Conservation (phyloP, 2,113 vertebrate genomes). For the Laticauda colubrina region DNA sequence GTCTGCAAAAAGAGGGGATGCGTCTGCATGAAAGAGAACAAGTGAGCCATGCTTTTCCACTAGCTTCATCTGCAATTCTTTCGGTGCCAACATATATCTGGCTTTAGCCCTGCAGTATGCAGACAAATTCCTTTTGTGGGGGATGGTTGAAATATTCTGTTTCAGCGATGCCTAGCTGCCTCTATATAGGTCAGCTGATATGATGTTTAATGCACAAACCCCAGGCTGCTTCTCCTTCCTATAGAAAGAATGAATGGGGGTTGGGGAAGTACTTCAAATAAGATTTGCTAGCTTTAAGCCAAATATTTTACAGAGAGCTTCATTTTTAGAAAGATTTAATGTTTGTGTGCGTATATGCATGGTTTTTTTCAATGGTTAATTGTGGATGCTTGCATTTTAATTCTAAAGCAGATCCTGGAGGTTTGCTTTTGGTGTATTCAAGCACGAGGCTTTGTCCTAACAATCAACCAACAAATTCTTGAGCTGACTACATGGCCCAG, state of each 20-base stretch:
- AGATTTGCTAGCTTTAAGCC: background rate
- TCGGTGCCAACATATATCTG: background rate
- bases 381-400: background rate
- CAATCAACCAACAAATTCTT: background rate
- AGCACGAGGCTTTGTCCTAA: background rate
- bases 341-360: background rate
- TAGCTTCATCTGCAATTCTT: background rate
- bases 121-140: background rate
- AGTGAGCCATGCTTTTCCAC: background rate
- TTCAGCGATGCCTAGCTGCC: background rate
- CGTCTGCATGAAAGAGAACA: background rate
- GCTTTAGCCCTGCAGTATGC: background rate
- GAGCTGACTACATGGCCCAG: background rate
- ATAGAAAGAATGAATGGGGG: background rate
- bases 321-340: background rate
- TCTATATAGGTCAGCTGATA: constrained; percentile 2
- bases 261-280: background rate
- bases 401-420: background rate
- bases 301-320: background rate
- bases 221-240: background rate
- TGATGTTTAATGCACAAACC: background rate
- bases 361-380: background rate
- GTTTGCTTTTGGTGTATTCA: background rate
- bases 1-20: background rate
- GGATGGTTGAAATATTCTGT: background rate